These are phyloP conservation scores for Hydrozoanthus gracilis DNA, from an alignment of 92 coral and sea anemone genomes.

Conservation along the genomic window DNA sequence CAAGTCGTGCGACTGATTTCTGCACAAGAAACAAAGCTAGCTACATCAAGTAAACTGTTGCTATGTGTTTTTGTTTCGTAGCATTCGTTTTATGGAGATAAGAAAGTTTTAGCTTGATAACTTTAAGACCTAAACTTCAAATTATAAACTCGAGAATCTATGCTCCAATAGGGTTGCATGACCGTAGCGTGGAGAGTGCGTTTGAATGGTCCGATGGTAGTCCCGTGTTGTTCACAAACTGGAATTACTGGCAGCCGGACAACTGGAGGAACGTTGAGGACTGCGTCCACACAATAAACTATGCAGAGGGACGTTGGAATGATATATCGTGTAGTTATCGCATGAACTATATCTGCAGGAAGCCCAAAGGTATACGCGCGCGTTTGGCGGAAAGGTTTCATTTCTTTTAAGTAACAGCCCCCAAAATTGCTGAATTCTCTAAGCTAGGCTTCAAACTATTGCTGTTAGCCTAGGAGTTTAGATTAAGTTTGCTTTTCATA, in stretches of 20 bases:
- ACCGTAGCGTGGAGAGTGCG: conserved; percentile 75
- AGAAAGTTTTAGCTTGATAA: no score
- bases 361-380: conserved; percentile 82
- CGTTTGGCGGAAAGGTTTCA: background rate
- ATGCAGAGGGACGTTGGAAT: conserved; percentile 81
- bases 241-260: conserved; percentile 83
- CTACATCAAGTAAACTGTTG: no score
- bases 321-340: conserved; percentile 71
- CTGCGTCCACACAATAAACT: conserved; percentile 66
- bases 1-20: no score
- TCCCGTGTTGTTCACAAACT: conserved; percentile 79
- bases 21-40: no score
- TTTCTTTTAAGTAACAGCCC: background rate
- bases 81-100: no score
- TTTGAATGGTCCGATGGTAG: conserved; percentile 83
- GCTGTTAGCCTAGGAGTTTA: no score
- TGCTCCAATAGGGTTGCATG: conserved; percentile 73
- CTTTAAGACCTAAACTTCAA: no score
- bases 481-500: no score
- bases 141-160: no score
- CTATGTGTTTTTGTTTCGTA: no score
- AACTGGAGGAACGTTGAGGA: conserved; percentile 80
- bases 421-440: no score
- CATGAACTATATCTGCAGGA: conserved; percentile 86
- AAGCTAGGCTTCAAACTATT: no score